Percentiles rank a stretch among this genome's conserved stretches.
These are phyloP conservation scores for Trichosurus vulpecula DNA, from an alignment of 2,797 vertebrate species.

Conservation along the genomic window DNA sequence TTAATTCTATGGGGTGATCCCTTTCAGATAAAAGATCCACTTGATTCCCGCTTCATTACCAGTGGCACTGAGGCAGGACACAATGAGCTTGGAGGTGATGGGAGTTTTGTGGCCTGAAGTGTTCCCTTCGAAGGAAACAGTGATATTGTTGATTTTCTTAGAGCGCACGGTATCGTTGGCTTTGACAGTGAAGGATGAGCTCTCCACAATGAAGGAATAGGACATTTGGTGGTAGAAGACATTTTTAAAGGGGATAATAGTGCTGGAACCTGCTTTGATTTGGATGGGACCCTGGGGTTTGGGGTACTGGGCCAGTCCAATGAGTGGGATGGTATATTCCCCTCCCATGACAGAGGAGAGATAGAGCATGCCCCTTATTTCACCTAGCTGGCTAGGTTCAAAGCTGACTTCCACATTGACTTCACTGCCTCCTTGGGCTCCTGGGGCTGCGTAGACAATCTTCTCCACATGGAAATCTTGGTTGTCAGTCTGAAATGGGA, in stretches of 20 bases:
- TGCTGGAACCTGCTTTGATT: conserved; percentile 82
- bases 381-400: conserved; percentile 90
- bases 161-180: conserved; percentile 81
- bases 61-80: conserved; percentile 83
- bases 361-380: conserved; percentile 84
- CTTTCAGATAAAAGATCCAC: conserved; percentile 92
- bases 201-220: conserved; percentile 88
- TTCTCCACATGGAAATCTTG: conserved; percentile 87
- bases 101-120: conserved; percentile 64
- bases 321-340: conserved; percentile 89
- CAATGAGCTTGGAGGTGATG: conserved; percentile 85
- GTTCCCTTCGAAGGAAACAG: conserved; percentile 85
- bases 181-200: conserved; percentile 86
- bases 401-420: conserved; percentile 88
- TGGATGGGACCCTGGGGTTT: conserved; percentile 90
- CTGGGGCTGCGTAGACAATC: conserved; percentile 76
- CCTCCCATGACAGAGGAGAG: conserved; percentile 84
- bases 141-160: conserved; percentile 86
- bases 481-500: conserved; percentile 84
- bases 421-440: conserved; percentile 85
- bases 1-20: conserved; percentile 78
- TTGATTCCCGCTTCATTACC: conserved; percentile 77
- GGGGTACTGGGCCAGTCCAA: conserved; percentile 86
- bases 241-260: conserved; percentile 92
- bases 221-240: conserved; percentile 85